Percentiles rank a stretch among this genome's conserved stretches.
These are phyloP conservation scores for Tetramorium parvispinum DNA, from an alignment of 1,140 invertebrate species.

Conservation along the genomic window DNA sequence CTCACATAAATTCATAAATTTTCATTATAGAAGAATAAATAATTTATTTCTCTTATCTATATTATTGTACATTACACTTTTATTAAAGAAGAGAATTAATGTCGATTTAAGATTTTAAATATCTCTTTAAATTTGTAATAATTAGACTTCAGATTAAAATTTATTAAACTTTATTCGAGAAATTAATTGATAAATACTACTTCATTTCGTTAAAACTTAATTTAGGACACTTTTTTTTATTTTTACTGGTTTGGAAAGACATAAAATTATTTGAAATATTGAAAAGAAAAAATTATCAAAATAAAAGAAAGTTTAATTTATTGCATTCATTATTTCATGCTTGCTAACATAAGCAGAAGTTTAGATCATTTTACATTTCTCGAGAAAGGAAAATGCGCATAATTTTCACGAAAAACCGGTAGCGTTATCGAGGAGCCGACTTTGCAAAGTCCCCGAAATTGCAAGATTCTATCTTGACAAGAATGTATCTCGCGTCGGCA, in stretches of 20 bases:
- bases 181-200: slow-evolving; percentile 13
- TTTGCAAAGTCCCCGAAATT: slow-evolving; percentile 56
- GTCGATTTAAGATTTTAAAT: background rate
- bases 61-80: background rate
- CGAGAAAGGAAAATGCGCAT: slow-evolving; percentile 34
- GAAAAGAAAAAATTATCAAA: background rate
- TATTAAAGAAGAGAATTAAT: background rate
- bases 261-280: background rate
- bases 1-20: background rate
- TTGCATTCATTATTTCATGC: background rate
- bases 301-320: background rate
- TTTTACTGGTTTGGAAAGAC: too few relatives aligned
- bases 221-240: background rate
- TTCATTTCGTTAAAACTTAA: background rate
- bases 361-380: background rate
- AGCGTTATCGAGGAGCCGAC: slow-evolving; percentile 48
- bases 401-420: slow-evolving; percentile 42
- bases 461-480: slow-evolving; percentile 64
- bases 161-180: background rate
- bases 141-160: background rate
- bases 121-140: background rate
- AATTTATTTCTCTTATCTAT: background rate
- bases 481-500: slow-evolving; percentile 61
- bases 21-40: background rate
- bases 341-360: background rate